Conservation (phyloP, 2,888 invertebrate species). For the Amphipyra tragopoginis region DNA sequence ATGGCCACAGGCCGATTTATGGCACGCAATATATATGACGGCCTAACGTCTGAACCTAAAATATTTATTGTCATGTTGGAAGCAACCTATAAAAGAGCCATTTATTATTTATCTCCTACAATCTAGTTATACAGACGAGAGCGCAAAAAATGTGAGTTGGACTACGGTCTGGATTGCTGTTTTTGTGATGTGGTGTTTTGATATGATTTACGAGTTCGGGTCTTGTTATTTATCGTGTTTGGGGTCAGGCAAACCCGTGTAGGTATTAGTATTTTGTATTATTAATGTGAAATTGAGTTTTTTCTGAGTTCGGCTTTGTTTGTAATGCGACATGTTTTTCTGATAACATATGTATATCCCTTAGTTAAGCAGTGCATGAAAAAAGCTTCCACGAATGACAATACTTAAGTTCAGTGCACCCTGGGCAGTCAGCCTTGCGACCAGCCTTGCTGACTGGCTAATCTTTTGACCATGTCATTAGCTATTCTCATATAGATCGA, state of each 20-base stretch:
- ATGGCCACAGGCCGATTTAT: constrained; percentile 47
- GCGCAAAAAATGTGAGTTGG: constrained; percentile 43
- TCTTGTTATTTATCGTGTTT: constrained; percentile 44
- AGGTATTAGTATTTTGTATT: constrained; percentile 9
- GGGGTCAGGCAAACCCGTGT: constrained; percentile 12
- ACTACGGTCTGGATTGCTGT: constrained; percentile 32
- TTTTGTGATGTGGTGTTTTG: constrained; percentile 47
- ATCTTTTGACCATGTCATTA: no score
- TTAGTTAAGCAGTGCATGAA: no score
- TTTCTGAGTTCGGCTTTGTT: neutral
- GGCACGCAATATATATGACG: constrained; percentile 33
- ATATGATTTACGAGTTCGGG: constrained; percentile 45
- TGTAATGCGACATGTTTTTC: constrained; percentile 1
- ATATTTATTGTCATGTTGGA: constrained; percentile 55
- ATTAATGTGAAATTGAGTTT: constrained; percentile 23
- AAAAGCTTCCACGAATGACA: no score
- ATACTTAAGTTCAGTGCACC: no score
- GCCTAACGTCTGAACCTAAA: constrained; percentile 45
- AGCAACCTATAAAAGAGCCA: constrained; percentile 52
- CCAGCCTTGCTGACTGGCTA: no score
- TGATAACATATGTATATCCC: neutral
- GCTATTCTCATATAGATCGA: no score
- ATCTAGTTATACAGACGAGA: constrained; percentile 39
- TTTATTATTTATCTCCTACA: constrained; percentile 55
- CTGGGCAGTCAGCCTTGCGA: no score